phyloP scores from a whole-genome alignment of 2,888 invertebrate genomes.

The Trichogramma dendrolimi region DNA sequence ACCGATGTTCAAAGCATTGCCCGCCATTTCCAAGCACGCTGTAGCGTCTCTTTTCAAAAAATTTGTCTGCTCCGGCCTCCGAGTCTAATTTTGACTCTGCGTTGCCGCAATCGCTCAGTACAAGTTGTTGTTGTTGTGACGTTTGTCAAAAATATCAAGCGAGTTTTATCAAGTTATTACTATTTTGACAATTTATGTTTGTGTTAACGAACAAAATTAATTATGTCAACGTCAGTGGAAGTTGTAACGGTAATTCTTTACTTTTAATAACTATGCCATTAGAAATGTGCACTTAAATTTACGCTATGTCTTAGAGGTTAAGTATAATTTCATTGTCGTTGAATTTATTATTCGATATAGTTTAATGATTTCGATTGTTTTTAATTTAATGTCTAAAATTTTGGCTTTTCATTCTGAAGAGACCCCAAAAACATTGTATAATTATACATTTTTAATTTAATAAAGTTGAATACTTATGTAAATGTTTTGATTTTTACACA shows the following conservation, averaged over 20 bases:
- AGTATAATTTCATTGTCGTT: not conserved
- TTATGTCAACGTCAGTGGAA: constrained; percentile 44
- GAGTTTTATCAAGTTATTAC: not conserved
- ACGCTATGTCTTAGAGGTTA: constrained; percentile 12
- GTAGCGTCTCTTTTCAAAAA: no score
- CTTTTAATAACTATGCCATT: not conserved
- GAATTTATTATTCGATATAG: not conserved
- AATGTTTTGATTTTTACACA: not conserved
- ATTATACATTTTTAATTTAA: not conserved
- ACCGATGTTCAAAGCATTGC: no score
- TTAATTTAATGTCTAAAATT: not conserved
- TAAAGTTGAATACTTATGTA: not conserved
- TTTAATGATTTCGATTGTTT: not conserved
- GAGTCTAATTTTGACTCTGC: no score
- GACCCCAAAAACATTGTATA: not conserved
- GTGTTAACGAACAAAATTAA: constrained; percentile 23
- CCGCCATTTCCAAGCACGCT: no score
- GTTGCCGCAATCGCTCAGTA: no score
- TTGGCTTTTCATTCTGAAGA: not conserved
- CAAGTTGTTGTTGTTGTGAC: no score
- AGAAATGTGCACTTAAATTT: constrained; percentile 7
- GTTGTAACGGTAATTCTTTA: constrained; percentile 42
- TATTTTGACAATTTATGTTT: not conserved
- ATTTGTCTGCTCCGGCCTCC: no score
- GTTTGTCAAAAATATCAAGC: no score